These are phyloP conservation scores for Rhagium mordax DNA, from an alignment of 2,888 invertebrate genomes.

Conservation along the genomic window DNA sequence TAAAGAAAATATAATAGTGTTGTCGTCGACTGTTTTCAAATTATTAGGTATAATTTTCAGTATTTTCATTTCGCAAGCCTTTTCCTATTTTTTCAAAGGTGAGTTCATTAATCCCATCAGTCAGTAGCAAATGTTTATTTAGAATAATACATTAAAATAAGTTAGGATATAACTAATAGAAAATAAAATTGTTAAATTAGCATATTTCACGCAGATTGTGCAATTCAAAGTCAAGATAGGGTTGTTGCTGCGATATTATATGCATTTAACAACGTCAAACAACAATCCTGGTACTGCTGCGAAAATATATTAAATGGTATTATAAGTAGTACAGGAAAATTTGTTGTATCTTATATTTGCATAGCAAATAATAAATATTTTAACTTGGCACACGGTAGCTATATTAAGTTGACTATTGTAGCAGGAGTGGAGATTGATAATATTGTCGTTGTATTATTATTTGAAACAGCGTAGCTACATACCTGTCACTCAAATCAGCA, in stretches of 20 bases:
- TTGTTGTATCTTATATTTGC: slow-evolving; percentile 20
- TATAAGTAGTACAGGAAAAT: slow-evolving; percentile 45
- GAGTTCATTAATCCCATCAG: too few relatives aligned
- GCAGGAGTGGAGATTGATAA: slow-evolving; percentile 2
- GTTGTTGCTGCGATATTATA: slow-evolving; percentile 27
- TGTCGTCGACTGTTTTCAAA: too few relatives aligned
- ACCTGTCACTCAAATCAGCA: slow-evolving; percentile 27
- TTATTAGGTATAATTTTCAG: too few relatives aligned
- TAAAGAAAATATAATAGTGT: too few relatives aligned
- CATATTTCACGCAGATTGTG: slow-evolving; percentile 13
- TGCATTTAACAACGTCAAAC: slow-evolving; percentile 47
- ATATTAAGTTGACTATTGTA: slow-evolving; percentile 13
- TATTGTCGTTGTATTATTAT: slow-evolving; percentile 18
- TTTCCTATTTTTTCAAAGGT: too few relatives aligned
- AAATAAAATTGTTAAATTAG: slow-evolving; percentile 10
- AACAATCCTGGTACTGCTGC: slow-evolving; percentile 45
- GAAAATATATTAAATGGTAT: slow-evolving; percentile 45
- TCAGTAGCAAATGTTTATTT: too few relatives aligned
- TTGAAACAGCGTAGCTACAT: slow-evolving; percentile 19
- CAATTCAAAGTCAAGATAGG: slow-evolving; percentile 18
- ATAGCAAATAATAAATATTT: slow-evolving; percentile 28
- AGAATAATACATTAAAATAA: not conserved
- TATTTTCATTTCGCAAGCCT: too few relatives aligned
- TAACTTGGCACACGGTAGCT: not conserved
- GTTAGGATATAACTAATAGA: not conserved